A percentile compares a stretch with the other conserved stretches of the same genome.
phyloP scores from a whole-genome alignment of 2,888 invertebrate genomes.

The Phytoseiulus persimilis region DNA sequence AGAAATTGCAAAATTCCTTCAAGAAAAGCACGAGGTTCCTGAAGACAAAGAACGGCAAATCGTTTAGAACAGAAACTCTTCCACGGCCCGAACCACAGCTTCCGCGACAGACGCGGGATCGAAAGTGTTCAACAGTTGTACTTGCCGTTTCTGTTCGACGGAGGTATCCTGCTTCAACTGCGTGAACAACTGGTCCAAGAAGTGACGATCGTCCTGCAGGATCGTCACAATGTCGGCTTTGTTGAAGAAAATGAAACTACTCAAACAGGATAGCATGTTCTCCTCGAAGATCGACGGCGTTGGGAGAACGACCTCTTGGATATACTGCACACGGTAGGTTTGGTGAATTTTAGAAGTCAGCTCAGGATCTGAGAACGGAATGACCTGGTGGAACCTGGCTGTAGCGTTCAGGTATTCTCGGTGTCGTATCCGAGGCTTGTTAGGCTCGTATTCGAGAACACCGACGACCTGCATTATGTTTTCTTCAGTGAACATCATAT shows the following conservation, averaged over 20 bases:
- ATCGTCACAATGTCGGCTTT: conserved; percentile 98
- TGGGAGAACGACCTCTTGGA: conserved; percentile 91
- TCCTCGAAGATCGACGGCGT: conserved; percentile 99
- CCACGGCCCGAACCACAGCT: conserved; percentile 62
- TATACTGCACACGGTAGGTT: conserved; percentile 98
- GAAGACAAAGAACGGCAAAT: conserved; percentile 62
- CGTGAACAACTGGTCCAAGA: conserved; percentile 23
- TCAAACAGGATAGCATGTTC: conserved; percentile 91
- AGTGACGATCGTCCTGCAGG: conserved; percentile 53
- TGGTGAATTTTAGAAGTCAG: conserved; percentile 96
- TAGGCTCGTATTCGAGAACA: conserved; percentile 92
- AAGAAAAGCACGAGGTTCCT: conserved; percentile 93
- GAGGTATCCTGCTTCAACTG: conserved; percentile 31
- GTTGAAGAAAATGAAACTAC: conserved; percentile 98
- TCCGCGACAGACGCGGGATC: conserved; percentile 53
- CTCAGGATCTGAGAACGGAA: conserved; percentile 89
- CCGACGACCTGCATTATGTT: conserved; percentile 65
- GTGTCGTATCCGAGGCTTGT: conserved; percentile 75
- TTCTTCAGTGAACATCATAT: conserved; percentile 82
- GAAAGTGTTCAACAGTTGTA: not conserved
- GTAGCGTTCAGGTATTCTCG: conserved; percentile 87
- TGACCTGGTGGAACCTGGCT: conserved; percentile 58
- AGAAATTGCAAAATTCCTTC: conserved; percentile 98
- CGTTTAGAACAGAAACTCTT: conserved; percentile 78
- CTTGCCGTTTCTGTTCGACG: conserved; percentile 22